These are phyloP conservation scores for Drosophila sproati DNA, from an alignment of 1,140 invertebrate species.

Conservation along the genomic window DNA sequence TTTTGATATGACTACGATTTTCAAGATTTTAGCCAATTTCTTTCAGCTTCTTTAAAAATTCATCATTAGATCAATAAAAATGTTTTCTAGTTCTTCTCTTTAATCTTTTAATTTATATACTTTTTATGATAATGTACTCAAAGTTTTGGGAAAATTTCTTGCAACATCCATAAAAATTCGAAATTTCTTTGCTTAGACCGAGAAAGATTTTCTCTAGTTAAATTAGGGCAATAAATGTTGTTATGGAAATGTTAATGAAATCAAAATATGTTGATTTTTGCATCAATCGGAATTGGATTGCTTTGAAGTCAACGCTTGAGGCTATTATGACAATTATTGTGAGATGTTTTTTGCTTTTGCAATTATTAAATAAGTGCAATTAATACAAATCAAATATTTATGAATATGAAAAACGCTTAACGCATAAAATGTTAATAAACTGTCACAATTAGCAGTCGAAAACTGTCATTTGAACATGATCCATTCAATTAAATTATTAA, in stretches of 20 bases:
- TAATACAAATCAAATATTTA: constrained; percentile 70
- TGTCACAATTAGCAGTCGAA: constrained; percentile 27
- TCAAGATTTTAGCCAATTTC: no score
- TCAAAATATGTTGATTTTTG: constrained; percentile 8
- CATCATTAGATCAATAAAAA: no score
- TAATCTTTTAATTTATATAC: no score
- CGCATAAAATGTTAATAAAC: constrained; percentile 35
- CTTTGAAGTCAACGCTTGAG: neutral
- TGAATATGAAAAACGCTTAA: constrained; percentile 34
- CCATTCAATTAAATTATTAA: constrained; percentile 47
- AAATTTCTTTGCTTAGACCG: no score
- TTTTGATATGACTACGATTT: no score
- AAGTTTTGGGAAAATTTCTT: no score
- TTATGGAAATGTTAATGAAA: neutral
- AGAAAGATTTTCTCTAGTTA: no score
- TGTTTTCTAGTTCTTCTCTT: no score
- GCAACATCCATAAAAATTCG: no score
- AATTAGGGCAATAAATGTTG: no score
- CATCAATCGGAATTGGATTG: neutral
- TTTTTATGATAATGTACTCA: no score
- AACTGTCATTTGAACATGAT: constrained; percentile 42
- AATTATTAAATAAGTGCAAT: constrained; percentile 38
- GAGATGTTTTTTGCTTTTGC: neutral
- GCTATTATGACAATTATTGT: neutral
- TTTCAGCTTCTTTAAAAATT: no score